Evolutionary conservation across 2,113 vertebrate genomes (phyloP).

Genomic region (Pardalotus punctatus): DNA sequence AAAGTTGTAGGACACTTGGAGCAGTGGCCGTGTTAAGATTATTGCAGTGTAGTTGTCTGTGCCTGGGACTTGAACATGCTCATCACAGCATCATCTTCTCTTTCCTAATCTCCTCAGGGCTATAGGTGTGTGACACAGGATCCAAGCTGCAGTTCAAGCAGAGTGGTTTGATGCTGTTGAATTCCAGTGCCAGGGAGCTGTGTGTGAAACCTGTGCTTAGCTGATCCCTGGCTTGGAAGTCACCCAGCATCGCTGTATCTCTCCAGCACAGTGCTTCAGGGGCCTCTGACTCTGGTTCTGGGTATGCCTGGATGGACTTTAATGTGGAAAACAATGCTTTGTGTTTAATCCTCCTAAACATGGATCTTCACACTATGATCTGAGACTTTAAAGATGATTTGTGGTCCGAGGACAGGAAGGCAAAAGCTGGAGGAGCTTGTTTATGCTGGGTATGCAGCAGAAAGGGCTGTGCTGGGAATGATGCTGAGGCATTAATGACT

Average conservation of each 20-base stretch:
- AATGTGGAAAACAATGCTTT: background rate
- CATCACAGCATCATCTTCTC: background rate
- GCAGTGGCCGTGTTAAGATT: background rate
- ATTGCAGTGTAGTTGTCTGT: background rate
- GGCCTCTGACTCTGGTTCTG: background rate
- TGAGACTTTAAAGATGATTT: background rate
- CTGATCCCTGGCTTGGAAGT: background rate
- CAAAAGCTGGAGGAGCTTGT: background rate
- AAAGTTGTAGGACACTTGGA: background rate
- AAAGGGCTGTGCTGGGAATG: background rate
- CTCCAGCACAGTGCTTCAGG: background rate
- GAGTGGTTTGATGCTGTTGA: background rate
- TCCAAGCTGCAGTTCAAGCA: background rate
- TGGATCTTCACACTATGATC: background rate
- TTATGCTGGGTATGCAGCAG: background rate
- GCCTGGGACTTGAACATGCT: background rate
- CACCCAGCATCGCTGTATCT: background rate
- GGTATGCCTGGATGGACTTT: background rate
- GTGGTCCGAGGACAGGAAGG: background rate
- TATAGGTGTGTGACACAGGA: background rate
- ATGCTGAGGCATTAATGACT: background rate
- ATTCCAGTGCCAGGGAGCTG: background rate
- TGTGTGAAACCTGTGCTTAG: background rate
- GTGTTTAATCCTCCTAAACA: background rate
- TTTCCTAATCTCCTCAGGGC: background rate